Conservation (phyloP, 2,797 vertebrate species). For the Microhierax caerulescens region DNA sequence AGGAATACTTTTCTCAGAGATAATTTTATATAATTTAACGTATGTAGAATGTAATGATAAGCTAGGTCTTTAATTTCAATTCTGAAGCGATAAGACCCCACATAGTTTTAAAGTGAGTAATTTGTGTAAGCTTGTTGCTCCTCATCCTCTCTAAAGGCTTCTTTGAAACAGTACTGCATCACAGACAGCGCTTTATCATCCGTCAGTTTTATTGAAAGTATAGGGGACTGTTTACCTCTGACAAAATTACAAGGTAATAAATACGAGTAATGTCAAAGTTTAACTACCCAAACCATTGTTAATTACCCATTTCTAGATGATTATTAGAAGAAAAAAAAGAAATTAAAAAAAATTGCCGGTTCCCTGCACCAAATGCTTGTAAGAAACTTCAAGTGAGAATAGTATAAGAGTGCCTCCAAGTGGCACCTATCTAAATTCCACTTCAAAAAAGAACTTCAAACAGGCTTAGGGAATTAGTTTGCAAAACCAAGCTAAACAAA, state of each 20-base stretch:
- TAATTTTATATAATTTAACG: slow-evolving; percentile 17
- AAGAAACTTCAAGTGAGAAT: slow-evolving; percentile 15
- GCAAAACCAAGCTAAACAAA: not conserved
- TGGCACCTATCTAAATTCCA: slow-evolving; percentile 72
- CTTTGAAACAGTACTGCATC: slow-evolving; percentile 1
- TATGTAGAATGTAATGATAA: slow-evolving; percentile 1
- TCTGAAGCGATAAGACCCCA: not conserved
- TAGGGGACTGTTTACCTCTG: slow-evolving; percentile 62
- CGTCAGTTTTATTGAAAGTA: slow-evolving; percentile 35
- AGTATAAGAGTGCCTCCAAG: slow-evolving; percentile 82
- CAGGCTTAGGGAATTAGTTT: not conserved
- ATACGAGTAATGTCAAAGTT: slow-evolving; percentile 75
- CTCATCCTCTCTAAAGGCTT: slow-evolving; percentile 28
- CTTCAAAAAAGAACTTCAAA: slow-evolving; percentile 10
- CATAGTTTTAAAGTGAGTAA: slow-evolving; percentile 2
- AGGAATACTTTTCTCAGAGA: not conserved
- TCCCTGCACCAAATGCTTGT: not conserved
- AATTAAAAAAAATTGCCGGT: not conserved
- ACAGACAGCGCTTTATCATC: slow-evolving; percentile 26
- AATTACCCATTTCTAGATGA: slow-evolving; percentile 72
- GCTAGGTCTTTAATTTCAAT: slow-evolving; percentile 9
- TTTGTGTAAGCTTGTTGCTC: not conserved
- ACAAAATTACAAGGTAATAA: slow-evolving; percentile 73
- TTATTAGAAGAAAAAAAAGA: slow-evolving; percentile 59
- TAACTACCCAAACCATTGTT: slow-evolving; percentile 74